Percentiles rank a stretch among this genome's conserved stretches.
Evolutionary conservation across 2,888 invertebrate species (phyloP).

Genomic region (Epinotia bilunana): DNA sequence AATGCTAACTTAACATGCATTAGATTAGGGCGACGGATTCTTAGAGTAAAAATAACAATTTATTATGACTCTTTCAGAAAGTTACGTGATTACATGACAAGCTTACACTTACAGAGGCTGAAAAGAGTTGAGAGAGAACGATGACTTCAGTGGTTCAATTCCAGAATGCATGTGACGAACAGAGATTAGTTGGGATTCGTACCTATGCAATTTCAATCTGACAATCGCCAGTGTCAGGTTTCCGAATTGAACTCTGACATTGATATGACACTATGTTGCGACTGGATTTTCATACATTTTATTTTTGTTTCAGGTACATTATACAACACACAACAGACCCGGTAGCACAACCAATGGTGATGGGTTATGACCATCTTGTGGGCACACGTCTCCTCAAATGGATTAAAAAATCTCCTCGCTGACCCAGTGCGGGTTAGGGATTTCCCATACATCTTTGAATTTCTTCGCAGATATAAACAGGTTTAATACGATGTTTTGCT

Average conservation of each 20-base stretch:
- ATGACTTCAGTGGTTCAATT: background rate
- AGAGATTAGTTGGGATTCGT: background rate
- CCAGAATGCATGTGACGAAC: background rate
- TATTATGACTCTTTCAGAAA: too few relatives aligned
- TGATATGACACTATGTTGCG: background rate
- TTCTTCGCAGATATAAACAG: too few relatives aligned
- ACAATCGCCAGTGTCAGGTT: too few relatives aligned
- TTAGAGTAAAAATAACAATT: background rate
- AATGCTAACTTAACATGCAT: background rate
- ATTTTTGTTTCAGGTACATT: constrained; percentile 19
- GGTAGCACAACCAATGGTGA: background rate
- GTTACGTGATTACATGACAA: too few relatives aligned
- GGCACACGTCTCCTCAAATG: too few relatives aligned
- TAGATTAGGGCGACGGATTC: background rate
- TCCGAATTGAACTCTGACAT: background rate
- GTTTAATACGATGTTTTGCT: too few relatives aligned
- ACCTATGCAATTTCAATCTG: background rate
- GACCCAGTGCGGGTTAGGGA: too few relatives aligned
- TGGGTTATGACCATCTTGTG: too few relatives aligned
- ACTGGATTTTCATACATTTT: background rate
- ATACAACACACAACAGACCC: background rate
- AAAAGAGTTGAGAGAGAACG: too few relatives aligned
- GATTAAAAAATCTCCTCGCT: too few relatives aligned
- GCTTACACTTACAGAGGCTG: too few relatives aligned
- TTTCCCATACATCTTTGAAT: too few relatives aligned